Evolutionary conservation across 1,140 invertebrate species (phyloP).

Genomic region (Lanistes nyassanus): DNA sequence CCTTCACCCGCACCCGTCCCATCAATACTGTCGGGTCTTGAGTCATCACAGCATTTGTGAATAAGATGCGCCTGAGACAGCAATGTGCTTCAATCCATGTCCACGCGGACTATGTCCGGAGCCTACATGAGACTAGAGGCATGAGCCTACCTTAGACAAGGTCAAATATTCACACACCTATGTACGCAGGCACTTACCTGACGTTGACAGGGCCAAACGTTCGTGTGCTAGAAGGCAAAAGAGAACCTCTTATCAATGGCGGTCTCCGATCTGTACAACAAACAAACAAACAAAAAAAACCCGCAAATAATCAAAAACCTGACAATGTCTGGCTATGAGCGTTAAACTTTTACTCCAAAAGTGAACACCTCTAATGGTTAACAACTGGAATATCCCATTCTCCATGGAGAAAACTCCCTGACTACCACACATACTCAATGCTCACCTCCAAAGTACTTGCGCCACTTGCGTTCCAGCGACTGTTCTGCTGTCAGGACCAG

Average conservation of each 20-base stretch:
- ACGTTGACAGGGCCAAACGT: slow-evolving; percentile 43
- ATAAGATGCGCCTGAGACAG: no score
- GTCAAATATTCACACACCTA: not conserved
- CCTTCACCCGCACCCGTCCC: no score
- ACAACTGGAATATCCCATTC: not conserved
- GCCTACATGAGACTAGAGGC: no score
- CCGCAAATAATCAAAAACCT: not conserved
- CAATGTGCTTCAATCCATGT: no score
- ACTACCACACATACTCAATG: not conserved
- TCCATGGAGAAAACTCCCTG: not conserved
- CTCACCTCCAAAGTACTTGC: slow-evolving; percentile 61
- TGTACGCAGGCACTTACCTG: slow-evolving; percentile 34
- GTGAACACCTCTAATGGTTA: not conserved
- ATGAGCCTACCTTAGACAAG: no score
- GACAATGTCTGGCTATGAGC: not conserved
- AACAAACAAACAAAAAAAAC: slow-evolving; percentile 6
- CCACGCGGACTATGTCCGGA: no score
- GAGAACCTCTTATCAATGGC: slow-evolving; percentile 45
- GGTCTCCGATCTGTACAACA: slow-evolving; percentile 48
- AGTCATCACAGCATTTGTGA: no score
- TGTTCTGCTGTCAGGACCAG: slow-evolving; percentile 56
- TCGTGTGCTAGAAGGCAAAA: slow-evolving; percentile 20
- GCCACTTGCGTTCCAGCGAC: slow-evolving; percentile 61
- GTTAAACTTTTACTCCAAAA: not conserved
- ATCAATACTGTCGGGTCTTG: no score